Base-by-base conservation (phyloP, 2,113 vertebrate species). In the Myocastor coypus region DNA sequence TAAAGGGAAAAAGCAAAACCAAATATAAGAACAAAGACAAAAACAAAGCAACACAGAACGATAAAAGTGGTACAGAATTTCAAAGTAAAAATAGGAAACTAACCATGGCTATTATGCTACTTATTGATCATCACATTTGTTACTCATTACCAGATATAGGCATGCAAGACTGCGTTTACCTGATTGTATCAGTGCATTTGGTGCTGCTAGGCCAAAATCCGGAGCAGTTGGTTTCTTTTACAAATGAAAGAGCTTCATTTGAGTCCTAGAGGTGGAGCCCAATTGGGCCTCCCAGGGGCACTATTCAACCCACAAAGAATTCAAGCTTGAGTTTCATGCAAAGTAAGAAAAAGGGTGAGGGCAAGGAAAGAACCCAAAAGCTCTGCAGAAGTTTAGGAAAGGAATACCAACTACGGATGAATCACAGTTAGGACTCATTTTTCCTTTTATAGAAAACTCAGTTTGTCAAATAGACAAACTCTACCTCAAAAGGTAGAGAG, bases 391-490 rank as follows among this genome's bases (percentile, higher is more conserved):
- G 37, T 50, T 50, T 71, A 34, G 75, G 20, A 50, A 77, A 90
- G 42, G 55, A 57, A 17, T 42, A 52, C 95, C 91, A 97, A 95
- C 95, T 91, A 57, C 61, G 87, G 78, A 96, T 93, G 82, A 97
- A 91, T 98, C 94, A 92, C 85, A 66, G 28, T 81, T 46, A 92
- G 96, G 52, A 83, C 85, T 68, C 89, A 57, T 57, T 73, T 92
- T 12, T 55, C 46, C 50, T 46, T 84, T 85, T 71, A 89, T 89
- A 80, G 66, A 42, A 87, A 92, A 82, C 59, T n/a, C 52, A 91
- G 6, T 97, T 97, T 97, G 91, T 93, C 97, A 97, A 83, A 92
- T 37, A 96, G 96, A n/a, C n/a, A n/a, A n/a, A n/a, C n/a, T n/a
- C n/a, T n/a, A n/a, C n/a, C n/a, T n/a, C 91, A 91, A 55, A 96